phyloP scores from a whole-genome alignment of 2,113 vertebrate genomes.

The Pomatorhinus ruficollis region DNA sequence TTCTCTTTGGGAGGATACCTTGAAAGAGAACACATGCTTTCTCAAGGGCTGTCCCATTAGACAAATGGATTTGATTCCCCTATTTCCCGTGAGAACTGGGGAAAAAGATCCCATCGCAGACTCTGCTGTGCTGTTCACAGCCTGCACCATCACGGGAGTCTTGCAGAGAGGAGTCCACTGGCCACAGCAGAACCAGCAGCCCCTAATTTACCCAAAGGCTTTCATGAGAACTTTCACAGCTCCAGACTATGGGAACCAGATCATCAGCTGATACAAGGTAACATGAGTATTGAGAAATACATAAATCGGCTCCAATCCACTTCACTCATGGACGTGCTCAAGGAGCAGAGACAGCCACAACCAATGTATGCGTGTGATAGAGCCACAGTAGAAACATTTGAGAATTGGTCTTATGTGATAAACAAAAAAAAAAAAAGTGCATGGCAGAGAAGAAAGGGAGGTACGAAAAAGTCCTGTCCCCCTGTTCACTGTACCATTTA shows the following conservation, averaged over 20 bases:
- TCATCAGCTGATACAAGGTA: not conserved
- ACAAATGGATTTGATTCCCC: not conserved
- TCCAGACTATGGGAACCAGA: not conserved
- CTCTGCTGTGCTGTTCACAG: not conserved
- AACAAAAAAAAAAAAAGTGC: not conserved
- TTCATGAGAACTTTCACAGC: not conserved
- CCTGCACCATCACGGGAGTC: fast-evolving
- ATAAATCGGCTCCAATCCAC: not conserved
- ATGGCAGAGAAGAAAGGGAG: not conserved
- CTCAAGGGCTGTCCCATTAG: not conserved
- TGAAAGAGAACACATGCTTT: not conserved
- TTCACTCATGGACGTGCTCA: not conserved
- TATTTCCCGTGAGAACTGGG: not conserved
- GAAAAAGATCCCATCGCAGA: not conserved
- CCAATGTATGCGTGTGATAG: not conserved
- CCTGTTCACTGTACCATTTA: not conserved
- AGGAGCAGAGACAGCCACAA: not conserved
- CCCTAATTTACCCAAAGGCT: not conserved
- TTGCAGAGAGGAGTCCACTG: not conserved
- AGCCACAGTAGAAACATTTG: not conserved
- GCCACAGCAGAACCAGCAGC: fast-evolving
- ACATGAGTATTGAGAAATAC: not conserved
- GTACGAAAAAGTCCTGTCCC: not conserved
- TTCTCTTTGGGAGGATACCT: not conserved
- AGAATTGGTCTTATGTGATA: not conserved